These are phyloP conservation scores for Discoglossus pictus DNA, from an alignment of 2,797 vertebrate species.

Conservation along the genomic window DNA sequence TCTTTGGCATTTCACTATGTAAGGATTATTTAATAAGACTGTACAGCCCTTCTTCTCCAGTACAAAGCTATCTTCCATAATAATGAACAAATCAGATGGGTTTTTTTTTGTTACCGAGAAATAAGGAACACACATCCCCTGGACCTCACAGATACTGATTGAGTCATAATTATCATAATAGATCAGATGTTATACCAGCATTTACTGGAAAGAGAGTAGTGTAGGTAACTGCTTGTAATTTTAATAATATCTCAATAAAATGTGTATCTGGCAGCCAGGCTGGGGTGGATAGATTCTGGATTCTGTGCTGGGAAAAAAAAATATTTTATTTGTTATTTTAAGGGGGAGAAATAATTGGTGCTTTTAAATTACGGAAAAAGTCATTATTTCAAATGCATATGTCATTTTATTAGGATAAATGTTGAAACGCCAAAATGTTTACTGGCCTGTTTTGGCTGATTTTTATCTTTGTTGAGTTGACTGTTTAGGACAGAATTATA, in stretches of 20 bases:
- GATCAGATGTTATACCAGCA: slow-evolving; percentile 64
- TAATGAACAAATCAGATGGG: slow-evolving; percentile 18
- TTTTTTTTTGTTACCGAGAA: slow-evolving; percentile 24
- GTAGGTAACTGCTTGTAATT: slow-evolving; percentile 1
- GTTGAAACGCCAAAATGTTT: no score
- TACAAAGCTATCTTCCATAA: background rate
- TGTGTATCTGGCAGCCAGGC: slow-evolving; percentile 9
- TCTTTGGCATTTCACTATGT: slow-evolving; percentile 30
- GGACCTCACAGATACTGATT: slow-evolving; percentile 63
- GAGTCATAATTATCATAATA: slow-evolving; percentile 64
- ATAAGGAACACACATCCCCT: slow-evolving; percentile 47
- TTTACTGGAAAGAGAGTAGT: slow-evolving; percentile 62
- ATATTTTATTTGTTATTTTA: no score
- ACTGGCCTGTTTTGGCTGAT: no score
- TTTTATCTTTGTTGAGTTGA: no score
- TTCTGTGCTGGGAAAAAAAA: no score
- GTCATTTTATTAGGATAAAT: no score
- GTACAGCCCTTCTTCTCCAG: background rate
- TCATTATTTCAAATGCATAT: no score
- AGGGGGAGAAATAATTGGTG: no score
- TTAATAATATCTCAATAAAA: slow-evolving; percentile 38
- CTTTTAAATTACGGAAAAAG: no score
- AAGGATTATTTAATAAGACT: background rate
- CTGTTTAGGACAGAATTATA: no score
- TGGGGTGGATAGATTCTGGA: background rate